phyloP scores from a whole-genome alignment of 2,113 vertebrate species.

The Gorsachius goisagi region DNA sequence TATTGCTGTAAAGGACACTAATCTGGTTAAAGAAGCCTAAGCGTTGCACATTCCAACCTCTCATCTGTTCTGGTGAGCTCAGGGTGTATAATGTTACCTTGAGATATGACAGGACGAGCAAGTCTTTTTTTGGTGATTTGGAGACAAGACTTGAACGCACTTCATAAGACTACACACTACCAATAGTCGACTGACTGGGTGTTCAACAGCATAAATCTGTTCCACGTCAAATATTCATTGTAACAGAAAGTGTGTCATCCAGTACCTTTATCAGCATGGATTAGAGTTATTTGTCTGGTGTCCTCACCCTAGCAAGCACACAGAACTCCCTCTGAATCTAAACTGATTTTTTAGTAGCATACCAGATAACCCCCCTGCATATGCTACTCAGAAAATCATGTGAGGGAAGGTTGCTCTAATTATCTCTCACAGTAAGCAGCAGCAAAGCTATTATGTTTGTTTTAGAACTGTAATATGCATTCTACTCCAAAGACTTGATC shows the following conservation, averaged over 20 bases:
- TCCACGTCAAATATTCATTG: background rate
- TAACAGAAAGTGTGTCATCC: background rate
- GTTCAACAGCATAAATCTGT: background rate
- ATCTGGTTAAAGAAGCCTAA: background rate
- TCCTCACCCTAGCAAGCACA: background rate
- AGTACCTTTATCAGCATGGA: background rate
- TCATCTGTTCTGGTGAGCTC: background rate
- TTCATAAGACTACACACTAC: background rate
- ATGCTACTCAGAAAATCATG: background rate
- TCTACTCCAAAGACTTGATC: background rate
- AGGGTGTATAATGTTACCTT: background rate
- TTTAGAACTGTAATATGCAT: background rate
- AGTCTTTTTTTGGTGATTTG: background rate
- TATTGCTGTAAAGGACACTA: background rate
- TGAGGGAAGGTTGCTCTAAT: background rate
- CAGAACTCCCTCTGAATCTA: background rate
- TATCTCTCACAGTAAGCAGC: background rate
- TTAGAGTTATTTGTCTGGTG: background rate
- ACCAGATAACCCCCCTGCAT: background rate
- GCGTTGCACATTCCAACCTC: background rate
- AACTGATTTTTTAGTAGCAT: background rate
- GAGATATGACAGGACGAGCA: background rate
- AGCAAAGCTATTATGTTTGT: background rate
- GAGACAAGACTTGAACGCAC: background rate
- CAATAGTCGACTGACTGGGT: background rate